phyloP scores from a whole-genome alignment of 2,888 invertebrate genomes.

The Cheilosia urbana region DNA sequence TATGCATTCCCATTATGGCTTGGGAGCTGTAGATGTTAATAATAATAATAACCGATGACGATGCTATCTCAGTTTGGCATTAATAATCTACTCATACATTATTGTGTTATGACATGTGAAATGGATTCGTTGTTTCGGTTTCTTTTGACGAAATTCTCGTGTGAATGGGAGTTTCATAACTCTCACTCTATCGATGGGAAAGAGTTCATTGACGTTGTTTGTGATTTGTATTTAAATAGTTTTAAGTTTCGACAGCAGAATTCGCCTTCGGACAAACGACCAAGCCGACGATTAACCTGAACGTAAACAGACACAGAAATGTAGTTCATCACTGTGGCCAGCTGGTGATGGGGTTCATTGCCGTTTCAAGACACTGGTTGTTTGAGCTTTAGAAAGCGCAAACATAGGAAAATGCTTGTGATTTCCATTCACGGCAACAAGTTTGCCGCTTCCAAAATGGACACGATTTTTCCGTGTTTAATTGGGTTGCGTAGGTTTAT shows the following conservation, averaged over 20 bases:
- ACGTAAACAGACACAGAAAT: background rate
- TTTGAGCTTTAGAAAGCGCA: conserved; percentile 52
- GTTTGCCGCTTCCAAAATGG: too few relatives aligned
- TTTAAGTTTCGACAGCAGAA: conserved; percentile 43
- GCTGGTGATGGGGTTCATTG: conserved; percentile 49
- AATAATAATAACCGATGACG: conserved; percentile 18
- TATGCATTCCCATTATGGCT: conserved; percentile 43
- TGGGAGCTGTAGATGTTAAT: conserved; percentile 23
- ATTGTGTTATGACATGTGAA: conserved; percentile 38
- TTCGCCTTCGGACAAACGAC: conserved; percentile 20
- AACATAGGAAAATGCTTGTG: background rate
- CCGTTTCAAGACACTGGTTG: conserved; percentile 35
- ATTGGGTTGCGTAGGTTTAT: too few relatives aligned
- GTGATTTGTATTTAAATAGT: conserved; percentile 32
- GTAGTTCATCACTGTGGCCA: conserved; percentile 10
- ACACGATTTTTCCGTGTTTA: too few relatives aligned
- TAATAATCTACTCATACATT: conserved; percentile 23
- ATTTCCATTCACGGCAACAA: too few relatives aligned
- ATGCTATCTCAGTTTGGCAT: conserved; percentile 33
- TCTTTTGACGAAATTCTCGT: conserved; percentile 32
- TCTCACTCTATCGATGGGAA: conserved; percentile 58
- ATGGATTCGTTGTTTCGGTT: conserved; percentile 41
- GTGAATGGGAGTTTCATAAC: conserved; percentile 44
- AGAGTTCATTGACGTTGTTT: conserved; percentile 62
- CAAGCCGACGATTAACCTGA: conserved; percentile 40